Percentiles rank a stretch among this genome's conserved stretches.
These are phyloP conservation scores for Agrochola lychnidis DNA, from an alignment of 2,888 invertebrate genomes.

Conservation along the genomic window DNA sequence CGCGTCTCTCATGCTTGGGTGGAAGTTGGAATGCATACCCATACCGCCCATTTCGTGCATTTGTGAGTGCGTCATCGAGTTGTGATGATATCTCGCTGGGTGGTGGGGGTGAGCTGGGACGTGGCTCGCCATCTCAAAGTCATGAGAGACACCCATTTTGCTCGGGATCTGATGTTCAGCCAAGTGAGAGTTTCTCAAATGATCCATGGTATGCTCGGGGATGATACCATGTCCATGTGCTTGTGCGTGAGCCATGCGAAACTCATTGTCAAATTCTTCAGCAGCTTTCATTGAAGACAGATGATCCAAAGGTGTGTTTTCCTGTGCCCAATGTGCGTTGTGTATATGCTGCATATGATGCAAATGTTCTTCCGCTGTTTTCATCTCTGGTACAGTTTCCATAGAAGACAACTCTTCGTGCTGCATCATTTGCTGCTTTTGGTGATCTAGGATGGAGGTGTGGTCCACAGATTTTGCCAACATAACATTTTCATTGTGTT, in stretches of 20 bases:
- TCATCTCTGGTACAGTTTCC: slow-evolving; percentile 46
- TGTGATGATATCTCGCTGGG: slow-evolving; percentile 48
- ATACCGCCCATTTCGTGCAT: slow-evolving; percentile 70
- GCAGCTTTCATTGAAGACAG: slow-evolving; percentile 61
- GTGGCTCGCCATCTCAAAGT: slow-evolving; percentile 44
- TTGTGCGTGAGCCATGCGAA: slow-evolving; percentile 22
- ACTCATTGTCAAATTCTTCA: slow-evolving; percentile 51
- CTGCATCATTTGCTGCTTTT: slow-evolving; percentile 45
- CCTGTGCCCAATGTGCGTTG: slow-evolving; percentile 53
- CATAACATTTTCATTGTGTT: slow-evolving; percentile 48
- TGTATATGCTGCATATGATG: slow-evolving; percentile 49
- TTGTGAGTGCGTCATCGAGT: slow-evolving; percentile 70
- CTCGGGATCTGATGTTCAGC: slow-evolving; percentile 45
- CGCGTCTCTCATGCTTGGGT: slow-evolving; percentile 75
- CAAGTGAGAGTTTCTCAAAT: slow-evolving; percentile 44
- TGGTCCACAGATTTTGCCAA: slow-evolving; percentile 58
- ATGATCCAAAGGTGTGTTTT: slow-evolving; percentile 50
- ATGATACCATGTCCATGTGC: slow-evolving; percentile 25
- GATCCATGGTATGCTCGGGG: slow-evolving; percentile 41
- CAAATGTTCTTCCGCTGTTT: slow-evolving; percentile 56
- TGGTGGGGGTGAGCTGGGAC: slow-evolving; percentile 40
- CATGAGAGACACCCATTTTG: slow-evolving; percentile 46
- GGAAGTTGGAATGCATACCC: slow-evolving; percentile 72
- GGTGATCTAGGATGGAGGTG: slow-evolving; percentile 25
- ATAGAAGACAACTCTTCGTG: slow-evolving; percentile 8